Percentiles rank a stretch among this genome's conserved stretches.
Evolutionary conservation across 2,113 vertebrate genomes (phyloP).

Genomic region (Artemisiospiza belli): DNA sequence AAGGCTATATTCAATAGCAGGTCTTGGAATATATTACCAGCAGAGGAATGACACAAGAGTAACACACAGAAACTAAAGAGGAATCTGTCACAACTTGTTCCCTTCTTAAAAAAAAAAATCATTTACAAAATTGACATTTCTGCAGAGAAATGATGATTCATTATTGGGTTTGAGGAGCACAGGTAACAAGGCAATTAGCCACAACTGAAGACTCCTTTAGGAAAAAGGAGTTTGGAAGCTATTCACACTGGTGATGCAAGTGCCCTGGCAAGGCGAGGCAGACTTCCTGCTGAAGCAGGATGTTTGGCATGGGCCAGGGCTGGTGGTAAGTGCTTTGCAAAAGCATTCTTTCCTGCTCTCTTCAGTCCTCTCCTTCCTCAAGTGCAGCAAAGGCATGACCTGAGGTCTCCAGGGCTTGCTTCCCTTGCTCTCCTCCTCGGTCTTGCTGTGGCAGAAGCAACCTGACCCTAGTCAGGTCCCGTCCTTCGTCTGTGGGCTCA

Average conservation of each 20-base stretch:
- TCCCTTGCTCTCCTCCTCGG: background rate
- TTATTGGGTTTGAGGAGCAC: background rate
- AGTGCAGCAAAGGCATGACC: fast-evolving
- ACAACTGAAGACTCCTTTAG: background rate
- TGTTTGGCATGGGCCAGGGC: background rate
- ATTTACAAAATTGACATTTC: background rate
- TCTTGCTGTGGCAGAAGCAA: background rate
- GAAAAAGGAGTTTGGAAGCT: background rate
- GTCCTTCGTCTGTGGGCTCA: background rate
- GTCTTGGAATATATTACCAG: background rate
- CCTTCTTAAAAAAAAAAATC: background rate
- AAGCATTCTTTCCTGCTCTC: background rate
- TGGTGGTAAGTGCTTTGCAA: background rate
- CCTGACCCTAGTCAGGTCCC: background rate
- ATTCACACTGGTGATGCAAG: background rate
- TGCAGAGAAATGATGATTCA: background rate
- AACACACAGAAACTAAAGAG: background rate
- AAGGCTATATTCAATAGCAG: background rate
- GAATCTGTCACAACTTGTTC: background rate
- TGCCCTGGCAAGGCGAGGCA: background rate
- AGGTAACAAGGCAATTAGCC: fast-evolving
- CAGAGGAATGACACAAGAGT: background rate
- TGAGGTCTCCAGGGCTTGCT: background rate
- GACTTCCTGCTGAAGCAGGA: background rate
- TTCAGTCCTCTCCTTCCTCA: background rate